These are phyloP conservation scores for Sinocyclocheilus anophthalmus DNA, from an alignment of 2,113 vertebrate species.

Conservation along the genomic window DNA sequence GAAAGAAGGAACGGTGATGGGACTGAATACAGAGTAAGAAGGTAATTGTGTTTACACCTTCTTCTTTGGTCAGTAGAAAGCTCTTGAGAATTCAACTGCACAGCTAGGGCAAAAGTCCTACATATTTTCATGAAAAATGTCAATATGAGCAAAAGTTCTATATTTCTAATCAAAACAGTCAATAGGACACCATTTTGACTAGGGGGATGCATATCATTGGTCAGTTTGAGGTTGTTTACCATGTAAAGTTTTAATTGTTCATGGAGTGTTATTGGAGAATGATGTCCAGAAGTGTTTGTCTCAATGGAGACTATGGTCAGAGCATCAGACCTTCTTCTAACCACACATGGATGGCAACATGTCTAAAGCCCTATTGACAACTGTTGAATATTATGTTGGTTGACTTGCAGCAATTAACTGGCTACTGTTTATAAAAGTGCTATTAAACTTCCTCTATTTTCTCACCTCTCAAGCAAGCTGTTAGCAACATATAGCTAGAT, in stretches of 20 bases:
- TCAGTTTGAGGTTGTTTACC: background rate
- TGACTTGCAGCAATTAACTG: background rate
- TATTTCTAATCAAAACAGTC: conserved; percentile 2
- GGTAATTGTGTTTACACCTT: background rate
- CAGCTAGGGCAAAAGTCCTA: background rate
- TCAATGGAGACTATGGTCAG: background rate
- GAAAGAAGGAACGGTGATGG: background rate
- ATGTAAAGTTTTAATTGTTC: background rate
- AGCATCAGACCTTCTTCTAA: background rate
- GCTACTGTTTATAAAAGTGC: background rate
- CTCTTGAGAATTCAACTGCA: background rate
- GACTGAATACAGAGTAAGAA: conserved; percentile 18
- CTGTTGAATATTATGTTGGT: background rate
- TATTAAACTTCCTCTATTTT: background rate
- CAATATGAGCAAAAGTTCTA: background rate
- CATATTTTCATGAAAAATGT: conserved; percentile 11
- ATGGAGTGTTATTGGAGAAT: background rate
- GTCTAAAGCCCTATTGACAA: background rate
- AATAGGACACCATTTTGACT: background rate
- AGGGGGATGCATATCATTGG: background rate
- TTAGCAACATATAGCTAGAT: too few relatives aligned
- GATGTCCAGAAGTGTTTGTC: background rate
- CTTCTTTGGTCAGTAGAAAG: background rate
- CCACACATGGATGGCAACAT: background rate
- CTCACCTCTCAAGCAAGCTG: too few relatives aligned